phyloP scores from a whole-genome alignment of 1,140 invertebrate species.

The Drosophila persimilis region DNA sequence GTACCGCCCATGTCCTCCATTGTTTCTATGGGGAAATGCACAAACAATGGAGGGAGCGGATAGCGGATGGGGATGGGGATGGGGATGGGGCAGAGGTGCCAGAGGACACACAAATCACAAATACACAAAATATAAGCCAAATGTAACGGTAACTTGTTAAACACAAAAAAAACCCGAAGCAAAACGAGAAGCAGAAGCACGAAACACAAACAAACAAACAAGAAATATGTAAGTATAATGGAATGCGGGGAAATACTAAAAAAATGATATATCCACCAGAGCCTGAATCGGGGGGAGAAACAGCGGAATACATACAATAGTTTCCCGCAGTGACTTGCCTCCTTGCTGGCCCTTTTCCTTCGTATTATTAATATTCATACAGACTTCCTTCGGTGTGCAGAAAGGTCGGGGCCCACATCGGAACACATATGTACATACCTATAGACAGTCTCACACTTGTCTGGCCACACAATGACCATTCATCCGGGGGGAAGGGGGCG shows the following conservation, averaged over 20 bases:
- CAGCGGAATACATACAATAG: background rate
- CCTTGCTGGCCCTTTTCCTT: background rate
- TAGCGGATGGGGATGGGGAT: background rate
- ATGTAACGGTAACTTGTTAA: slow-evolving; percentile 68
- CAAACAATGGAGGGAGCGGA: slow-evolving; percentile 21
- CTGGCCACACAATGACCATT: slow-evolving; percentile 23
- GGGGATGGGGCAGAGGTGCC: slow-evolving; percentile 8
- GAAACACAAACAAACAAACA: too few relatives aligned
- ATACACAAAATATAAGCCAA: slow-evolving; percentile 47
- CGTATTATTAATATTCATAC: slow-evolving; percentile 46
- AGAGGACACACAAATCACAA: slow-evolving; percentile 38
- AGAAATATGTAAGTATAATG: slow-evolving; percentile 3
- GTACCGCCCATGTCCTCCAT: slow-evolving; percentile 21
- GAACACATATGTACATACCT: background rate
- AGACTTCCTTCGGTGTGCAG: slow-evolving; percentile 13
- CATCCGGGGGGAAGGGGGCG: slow-evolving; percentile 1
- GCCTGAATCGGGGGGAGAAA: slow-evolving; percentile 10
- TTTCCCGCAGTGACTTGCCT: slow-evolving; percentile 18
- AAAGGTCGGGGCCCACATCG: slow-evolving; percentile 16
- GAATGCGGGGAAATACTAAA: slow-evolving; percentile 43
- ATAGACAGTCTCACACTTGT: slow-evolving; percentile 5
- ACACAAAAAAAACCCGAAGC: background rate
- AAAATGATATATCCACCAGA: slow-evolving; percentile 38
- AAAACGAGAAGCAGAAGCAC: slow-evolving; percentile 2
- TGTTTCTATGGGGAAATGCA: slow-evolving; percentile 70